These are phyloP conservation scores for Tachysurus fulvidraco DNA, from an alignment of 2,113 vertebrate genomes.

Conservation along the genomic window DNA sequence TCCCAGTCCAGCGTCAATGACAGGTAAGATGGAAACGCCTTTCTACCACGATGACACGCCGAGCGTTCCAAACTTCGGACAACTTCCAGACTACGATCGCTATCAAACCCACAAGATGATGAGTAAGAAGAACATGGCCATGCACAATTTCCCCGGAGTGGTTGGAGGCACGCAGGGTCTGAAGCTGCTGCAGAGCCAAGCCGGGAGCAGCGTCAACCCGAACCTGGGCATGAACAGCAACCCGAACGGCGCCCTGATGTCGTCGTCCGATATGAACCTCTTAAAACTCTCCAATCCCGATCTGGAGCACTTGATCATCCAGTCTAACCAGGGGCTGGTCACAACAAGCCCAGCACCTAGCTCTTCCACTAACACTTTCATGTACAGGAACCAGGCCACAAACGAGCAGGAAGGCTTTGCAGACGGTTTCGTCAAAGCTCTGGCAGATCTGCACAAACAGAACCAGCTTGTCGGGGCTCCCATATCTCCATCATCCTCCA, in stretches of 20 bases:
- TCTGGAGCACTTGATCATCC: slow-evolving; percentile 64
- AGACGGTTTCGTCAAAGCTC: slow-evolving; percentile 75
- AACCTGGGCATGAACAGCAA: slow-evolving; percentile 55
- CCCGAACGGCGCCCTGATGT: slow-evolving; percentile 53
- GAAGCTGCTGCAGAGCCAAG: slow-evolving; percentile 57
- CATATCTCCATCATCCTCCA: slow-evolving; percentile 62
- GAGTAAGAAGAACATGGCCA: slow-evolving; percentile 70
- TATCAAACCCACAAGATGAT: slow-evolving; percentile 71
- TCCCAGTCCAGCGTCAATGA: slow-evolving; percentile 59
- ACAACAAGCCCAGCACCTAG: slow-evolving; percentile 58
- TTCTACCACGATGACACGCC: slow-evolving; percentile 75
- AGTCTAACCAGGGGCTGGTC: slow-evolving; percentile 63
- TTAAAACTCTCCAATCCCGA: slow-evolving; percentile 61
- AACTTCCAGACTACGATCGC: slow-evolving; percentile 67
- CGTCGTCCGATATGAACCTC: slow-evolving; percentile 58
- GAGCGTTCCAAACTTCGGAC: slow-evolving; percentile 60
- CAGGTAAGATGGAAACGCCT: slow-evolving; percentile 75
- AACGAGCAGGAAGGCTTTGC: slow-evolving; percentile 77
- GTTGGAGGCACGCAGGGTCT: slow-evolving; percentile 44
- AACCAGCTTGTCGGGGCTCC: slow-evolving; percentile 72
- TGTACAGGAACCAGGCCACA: slow-evolving; percentile 71
- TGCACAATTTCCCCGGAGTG: slow-evolving; percentile 57
- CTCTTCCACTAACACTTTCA: slow-evolving; percentile 60
- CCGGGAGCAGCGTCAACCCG: slow-evolving; percentile 46
- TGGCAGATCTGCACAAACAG: slow-evolving; percentile 78